These are phyloP conservation scores for Coptodon rendalli DNA, from an alignment of 2,113 vertebrate species.

Conservation along the genomic window DNA sequence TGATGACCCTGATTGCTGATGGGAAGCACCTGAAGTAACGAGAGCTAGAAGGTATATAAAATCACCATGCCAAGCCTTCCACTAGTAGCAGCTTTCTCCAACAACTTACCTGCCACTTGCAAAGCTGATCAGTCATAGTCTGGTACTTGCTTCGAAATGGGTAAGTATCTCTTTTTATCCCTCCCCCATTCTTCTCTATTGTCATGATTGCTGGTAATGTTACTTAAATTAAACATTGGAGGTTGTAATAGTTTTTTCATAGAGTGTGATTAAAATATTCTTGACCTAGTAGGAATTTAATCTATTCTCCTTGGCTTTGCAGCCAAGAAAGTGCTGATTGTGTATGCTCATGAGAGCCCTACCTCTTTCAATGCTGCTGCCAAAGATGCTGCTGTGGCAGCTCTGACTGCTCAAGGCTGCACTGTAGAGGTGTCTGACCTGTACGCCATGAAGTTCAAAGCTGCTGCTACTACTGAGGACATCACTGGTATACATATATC, in stretches of 20 bases:
- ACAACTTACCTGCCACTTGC: rapidly evolving
- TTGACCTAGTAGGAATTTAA: too few relatives aligned
- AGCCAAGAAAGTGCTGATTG: conserved; percentile 65
- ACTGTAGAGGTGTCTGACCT: conserved; percentile 74
- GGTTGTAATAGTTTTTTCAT: too few relatives aligned
- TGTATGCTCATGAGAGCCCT: conserved; percentile 74
- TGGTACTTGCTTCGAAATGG: background rate
- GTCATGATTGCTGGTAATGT: too few relatives aligned
- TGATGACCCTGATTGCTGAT: conserved; percentile 22
- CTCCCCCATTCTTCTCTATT: too few relatives aligned
- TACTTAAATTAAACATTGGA: too few relatives aligned
- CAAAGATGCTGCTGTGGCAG: conserved; percentile 66
- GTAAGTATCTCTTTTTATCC: background rate
- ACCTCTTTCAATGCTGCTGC: conserved; percentile 78
- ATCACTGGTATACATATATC: conserved; percentile 61
- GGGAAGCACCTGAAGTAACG: background rate
- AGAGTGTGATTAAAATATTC: too few relatives aligned
- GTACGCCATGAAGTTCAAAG: conserved; percentile 75
- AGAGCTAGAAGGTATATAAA: background rate
- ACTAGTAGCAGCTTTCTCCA: rapidly evolving
- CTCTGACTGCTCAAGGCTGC: conserved; percentile 62
- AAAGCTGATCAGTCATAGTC: background rate
- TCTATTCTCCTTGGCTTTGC: background rate
- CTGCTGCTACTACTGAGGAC: conserved; percentile 72
- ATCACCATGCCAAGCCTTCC: rapidly evolving